These are phyloP conservation scores for Hemaris fuciformis DNA, from an alignment of 2,888 invertebrate species.

Conservation along the genomic window DNA sequence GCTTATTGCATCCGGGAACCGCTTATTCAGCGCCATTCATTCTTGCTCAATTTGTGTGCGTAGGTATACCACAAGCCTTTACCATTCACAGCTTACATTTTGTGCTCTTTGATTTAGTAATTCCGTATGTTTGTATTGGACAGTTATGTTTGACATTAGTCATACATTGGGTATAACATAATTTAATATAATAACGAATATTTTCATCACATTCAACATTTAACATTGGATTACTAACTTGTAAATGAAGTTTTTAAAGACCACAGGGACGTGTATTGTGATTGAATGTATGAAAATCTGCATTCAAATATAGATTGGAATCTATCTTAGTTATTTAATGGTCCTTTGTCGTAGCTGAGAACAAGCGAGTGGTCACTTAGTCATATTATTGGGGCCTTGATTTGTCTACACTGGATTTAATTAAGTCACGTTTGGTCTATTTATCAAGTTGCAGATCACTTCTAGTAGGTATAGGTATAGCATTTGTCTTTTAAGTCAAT, in stretches of 20 bases:
- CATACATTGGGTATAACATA: neutral
- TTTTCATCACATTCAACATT: neutral
- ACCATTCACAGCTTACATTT: neutral
- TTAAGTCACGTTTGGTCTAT: slow-evolving; percentile 15
- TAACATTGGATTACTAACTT: neutral
- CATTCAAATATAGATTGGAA: neutral
- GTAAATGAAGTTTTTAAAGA: neutral
- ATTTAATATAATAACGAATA: too few relatives aligned
- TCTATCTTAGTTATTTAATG: neutral
- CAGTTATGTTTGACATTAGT: neutral
- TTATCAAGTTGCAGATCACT: neutral
- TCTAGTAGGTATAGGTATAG: neutral
- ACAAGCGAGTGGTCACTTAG: slow-evolving; percentile 12
- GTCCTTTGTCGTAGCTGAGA: slow-evolving; percentile 9
- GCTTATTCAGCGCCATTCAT: neutral
- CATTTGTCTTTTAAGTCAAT: neutral
- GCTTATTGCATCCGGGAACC: neutral
- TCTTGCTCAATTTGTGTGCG: neutral
- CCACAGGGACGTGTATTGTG: neutral
- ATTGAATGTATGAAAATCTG: neutral
- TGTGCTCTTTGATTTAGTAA: neutral
- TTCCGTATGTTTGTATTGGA: neutral
- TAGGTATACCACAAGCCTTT: neutral
- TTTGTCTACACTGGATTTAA: slow-evolving; percentile 11
- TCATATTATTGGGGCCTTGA: slow-evolving; percentile 14